Evolutionary conservation across 2,113 vertebrate species (phyloP).

Genomic region (Oncorhynchus clarkii): DNA sequence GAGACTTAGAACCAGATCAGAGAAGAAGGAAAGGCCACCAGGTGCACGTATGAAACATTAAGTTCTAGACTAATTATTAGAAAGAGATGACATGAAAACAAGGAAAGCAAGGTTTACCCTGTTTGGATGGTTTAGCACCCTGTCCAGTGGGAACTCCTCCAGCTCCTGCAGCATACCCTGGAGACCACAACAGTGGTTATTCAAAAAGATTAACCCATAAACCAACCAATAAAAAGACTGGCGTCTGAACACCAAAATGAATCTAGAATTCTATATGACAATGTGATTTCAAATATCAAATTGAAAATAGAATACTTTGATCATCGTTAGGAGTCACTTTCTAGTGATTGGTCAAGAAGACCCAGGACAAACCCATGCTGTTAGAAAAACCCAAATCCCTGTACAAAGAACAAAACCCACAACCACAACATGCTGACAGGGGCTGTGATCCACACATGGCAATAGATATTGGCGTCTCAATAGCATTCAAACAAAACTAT

Average conservation of each 20-base stretch:
- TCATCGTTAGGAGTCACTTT: not conserved
- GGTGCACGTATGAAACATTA: not conserved
- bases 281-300: not conserved
- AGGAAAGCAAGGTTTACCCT: constrained; percentile 25
- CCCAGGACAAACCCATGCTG: not conserved
- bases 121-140: constrained; percentile 26
- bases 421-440: not conserved
- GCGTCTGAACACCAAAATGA: not conserved
- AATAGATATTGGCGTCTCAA: not conserved
- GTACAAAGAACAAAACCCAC: not conserved
- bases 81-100: not conserved
- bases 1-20: not conserved
- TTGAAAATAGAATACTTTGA: too few species aligned
- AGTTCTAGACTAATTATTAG: not conserved
- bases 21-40: not conserved
- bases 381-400: not conserved
- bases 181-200: constrained; percentile 23
- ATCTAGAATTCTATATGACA: not conserved
- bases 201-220: not conserved
- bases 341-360: not conserved
- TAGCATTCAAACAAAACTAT: not conserved
- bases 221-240: not conserved
- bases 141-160: constrained; percentile 13
- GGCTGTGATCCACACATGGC: not conserved
- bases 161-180: constrained; percentile 26